Evolutionary conservation across 2,797 vertebrate genomes (phyloP), one percentile per base, ranked within the genome.

Genomic region (Poecilia wingei): DNA sequence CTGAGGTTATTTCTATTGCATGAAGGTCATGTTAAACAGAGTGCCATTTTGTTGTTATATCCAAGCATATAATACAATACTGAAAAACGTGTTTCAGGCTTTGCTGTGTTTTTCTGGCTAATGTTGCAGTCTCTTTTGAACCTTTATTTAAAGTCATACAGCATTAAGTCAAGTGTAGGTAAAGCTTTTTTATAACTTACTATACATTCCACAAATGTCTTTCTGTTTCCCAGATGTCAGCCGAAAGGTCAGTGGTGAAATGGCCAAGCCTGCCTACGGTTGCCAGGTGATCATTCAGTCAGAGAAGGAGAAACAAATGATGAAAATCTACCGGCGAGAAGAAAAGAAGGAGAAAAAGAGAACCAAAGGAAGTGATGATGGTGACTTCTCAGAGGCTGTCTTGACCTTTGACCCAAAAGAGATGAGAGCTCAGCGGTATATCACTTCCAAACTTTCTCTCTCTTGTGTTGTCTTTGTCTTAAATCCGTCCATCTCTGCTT

Each of bases 231-330:
- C 94, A 98, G 97, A 97, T 78, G 91, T 93, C 43, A 94, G 91
- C 83, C 96, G 94, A 80, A 97, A 93, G 89, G 90, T 92, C 77
- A 82, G 92, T 61, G 94, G 94, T 16, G 98, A 99, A 86, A 96
- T 92, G 81, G 94, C 93, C 79, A 82, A 94, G 85, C 98, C 98
- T 20, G 94, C 92, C 86, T 98, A 95, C 45, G 96, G 97, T 51
- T 99, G 97, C 93, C 98, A 99, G 96, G 98, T 99, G 87, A 98
- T 96, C 91, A 97, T 99, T 94, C 98, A 97, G 10, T 99, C 98
- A 69, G 98, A 99, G 93, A 97, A 98, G 93, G 98, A 99, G 94
- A 98, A 95, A 74, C 96, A 97, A 90, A 94, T 99, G 95, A 94
- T 98, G 94, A 99, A 98, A 93, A 95, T 97, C 0, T 96, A 95